phyloP scores from a whole-genome alignment of 2,113 vertebrate species.

The Dicrurus megarhynchus region DNA sequence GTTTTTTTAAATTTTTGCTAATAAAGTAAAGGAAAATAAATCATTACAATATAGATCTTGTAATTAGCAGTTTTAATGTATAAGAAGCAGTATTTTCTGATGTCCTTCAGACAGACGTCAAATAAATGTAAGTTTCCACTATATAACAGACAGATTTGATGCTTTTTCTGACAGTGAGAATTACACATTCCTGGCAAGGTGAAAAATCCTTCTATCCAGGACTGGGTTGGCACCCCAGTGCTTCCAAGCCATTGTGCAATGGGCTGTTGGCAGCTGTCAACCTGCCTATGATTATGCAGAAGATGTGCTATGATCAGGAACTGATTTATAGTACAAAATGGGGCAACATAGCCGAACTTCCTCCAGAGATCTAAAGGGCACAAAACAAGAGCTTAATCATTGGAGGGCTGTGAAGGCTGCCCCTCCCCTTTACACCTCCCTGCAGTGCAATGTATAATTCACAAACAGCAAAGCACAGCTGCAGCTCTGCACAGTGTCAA shows the following conservation, averaged over 20 bases:
- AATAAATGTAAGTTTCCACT: not conserved
- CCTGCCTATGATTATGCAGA: not conserved
- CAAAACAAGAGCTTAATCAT: not conserved
- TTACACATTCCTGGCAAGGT: not conserved
- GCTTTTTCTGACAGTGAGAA: not conserved
- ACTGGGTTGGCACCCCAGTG: not conserved
- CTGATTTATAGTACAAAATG: not conserved
- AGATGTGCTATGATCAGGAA: not conserved
- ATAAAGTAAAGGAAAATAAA: not conserved
- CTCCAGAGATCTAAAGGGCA: not conserved
- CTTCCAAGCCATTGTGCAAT: not conserved
- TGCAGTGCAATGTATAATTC: not conserved
- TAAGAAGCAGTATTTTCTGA: not conserved
- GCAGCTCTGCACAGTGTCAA: not conserved
- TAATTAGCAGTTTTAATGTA: not conserved
- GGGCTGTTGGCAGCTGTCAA: accelerated
- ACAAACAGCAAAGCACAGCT: not conserved
- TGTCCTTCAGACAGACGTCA: not conserved
- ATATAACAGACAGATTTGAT: not conserved
- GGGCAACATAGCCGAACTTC: not conserved
- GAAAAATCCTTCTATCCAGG: not conserved
- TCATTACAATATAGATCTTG: not conserved
- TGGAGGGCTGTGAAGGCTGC: not conserved
- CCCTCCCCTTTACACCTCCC: not conserved
- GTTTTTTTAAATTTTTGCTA: not conserved